Conservation (phyloP, 2,113 vertebrate genomes). For the Guaruba guarouba region DNA sequence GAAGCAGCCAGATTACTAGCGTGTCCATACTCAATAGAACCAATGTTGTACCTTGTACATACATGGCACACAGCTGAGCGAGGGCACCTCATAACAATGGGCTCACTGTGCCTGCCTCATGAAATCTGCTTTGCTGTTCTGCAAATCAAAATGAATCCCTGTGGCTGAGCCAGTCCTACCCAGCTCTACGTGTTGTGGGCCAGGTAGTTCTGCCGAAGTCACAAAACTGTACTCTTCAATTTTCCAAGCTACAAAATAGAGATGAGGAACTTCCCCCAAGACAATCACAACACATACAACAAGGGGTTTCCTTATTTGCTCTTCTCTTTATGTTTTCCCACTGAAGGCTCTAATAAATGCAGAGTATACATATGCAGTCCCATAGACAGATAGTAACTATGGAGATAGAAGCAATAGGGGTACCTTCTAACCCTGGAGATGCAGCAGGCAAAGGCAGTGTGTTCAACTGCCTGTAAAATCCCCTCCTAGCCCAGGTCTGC, state of each 20-base stretch:
- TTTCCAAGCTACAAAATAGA: background rate
- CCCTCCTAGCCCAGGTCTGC: background rate
- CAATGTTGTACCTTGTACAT: background rate
- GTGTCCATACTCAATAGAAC: rapidly evolving
- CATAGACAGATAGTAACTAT: background rate
- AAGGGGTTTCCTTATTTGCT: background rate
- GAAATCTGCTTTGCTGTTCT: background rate
- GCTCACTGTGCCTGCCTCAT: too few species aligned
- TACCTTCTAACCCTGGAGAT: background rate
- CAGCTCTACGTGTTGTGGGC: background rate
- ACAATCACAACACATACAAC: background rate
- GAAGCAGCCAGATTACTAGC: background rate
- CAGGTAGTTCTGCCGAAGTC: background rate
- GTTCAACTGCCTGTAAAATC: background rate
- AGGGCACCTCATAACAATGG: background rate
- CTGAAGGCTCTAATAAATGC: background rate
- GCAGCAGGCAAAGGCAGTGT: background rate
- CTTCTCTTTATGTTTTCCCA: background rate
- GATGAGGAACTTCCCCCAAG: background rate
- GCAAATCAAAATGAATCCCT: background rate
- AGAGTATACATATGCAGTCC: background rate
- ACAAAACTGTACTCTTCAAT: background rate
- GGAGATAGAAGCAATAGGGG: background rate
- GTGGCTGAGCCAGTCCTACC: background rate
- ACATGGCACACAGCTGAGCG: background rate